Evolutionary conservation across 1,140 invertebrate genomes (phyloP).

Genomic region (Lepeophtheirus salmonis): DNA sequence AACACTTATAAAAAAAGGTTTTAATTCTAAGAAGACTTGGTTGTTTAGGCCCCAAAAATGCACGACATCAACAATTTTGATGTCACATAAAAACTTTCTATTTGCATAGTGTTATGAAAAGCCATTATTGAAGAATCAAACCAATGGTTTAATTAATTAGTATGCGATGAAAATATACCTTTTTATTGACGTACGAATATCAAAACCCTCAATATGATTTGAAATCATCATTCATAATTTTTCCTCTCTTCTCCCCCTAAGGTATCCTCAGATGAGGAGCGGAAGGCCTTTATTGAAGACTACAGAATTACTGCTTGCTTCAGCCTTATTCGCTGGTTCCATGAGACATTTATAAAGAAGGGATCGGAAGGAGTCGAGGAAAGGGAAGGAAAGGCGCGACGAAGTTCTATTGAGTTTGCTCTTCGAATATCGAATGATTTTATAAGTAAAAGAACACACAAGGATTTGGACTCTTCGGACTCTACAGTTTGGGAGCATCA

Average conservation of each 20-base stretch:
- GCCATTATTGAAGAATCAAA: too few relatives aligned
- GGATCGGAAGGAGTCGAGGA: neutral
- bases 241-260: too few relatives aligned
- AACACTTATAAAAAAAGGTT: too few relatives aligned
- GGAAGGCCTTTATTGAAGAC: constrained; percentile 69
- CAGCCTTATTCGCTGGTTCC: constrained; percentile 52
- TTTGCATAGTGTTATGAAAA: too few relatives aligned
- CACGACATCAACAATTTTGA: too few relatives aligned
- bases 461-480: constrained; percentile 5
- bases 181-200: too few relatives aligned
- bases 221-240: neutral
- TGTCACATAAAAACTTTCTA: too few relatives aligned
- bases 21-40: too few relatives aligned
- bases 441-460: neutral
- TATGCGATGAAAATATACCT: too few relatives aligned
- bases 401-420: neutral
- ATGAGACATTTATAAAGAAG: neutral
- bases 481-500: constrained; percentile 47
- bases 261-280: constrained; percentile 43
- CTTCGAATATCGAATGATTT: neutral
- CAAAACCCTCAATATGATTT: too few relatives aligned
- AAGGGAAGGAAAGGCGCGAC: neutral
- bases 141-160: too few relatives aligned
- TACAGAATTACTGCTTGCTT: constrained; percentile 70
- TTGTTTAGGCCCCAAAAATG: too few relatives aligned